A percentile compares a stretch with the other conserved stretches of the same genome.
phyloP scores from a whole-genome alignment of 2,797 vertebrate genomes.

The Smutsia temminckii region DNA sequence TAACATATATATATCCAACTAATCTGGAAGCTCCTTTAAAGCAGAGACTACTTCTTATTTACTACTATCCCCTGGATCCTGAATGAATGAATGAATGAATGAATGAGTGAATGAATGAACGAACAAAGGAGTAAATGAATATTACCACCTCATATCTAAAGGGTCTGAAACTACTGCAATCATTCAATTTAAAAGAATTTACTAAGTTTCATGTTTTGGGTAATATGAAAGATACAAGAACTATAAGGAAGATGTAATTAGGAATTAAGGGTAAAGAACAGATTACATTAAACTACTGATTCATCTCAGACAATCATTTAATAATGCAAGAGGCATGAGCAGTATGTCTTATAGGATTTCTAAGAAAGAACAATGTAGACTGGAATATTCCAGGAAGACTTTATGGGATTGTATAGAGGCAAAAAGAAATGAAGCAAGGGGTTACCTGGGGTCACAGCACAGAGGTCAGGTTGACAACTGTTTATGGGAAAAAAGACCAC shows the following conservation, averaged over 20 bases:
- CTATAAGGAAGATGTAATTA: constrained; percentile 27
- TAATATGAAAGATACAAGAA: background rate
- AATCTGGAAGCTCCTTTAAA: background rate
- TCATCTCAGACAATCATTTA: constrained; percentile 19
- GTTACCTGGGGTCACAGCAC: background rate
- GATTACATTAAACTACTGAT: constrained; percentile 25
- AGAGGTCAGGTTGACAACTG: background rate
- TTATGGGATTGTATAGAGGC: background rate
- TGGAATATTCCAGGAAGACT: background rate
- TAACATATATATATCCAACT: background rate
- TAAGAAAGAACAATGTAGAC: background rate
- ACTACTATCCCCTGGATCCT: background rate
- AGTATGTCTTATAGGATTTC: constrained; percentile 8
- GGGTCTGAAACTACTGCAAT: background rate
- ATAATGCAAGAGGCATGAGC: background rate
- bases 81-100: background rate
- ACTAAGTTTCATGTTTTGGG: background rate
- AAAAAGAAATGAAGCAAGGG: background rate
- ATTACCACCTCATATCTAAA: background rate
- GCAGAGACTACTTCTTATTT: background rate
- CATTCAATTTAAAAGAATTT: constrained; percentile 34
- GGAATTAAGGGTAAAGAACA: constrained; percentile 8
- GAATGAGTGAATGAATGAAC: background rate
- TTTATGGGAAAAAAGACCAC: background rate
- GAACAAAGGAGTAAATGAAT: background rate